Base-by-base conservation (phyloP, 2,113 vertebrate species). In the Emydocephalus ijimae region DNA sequence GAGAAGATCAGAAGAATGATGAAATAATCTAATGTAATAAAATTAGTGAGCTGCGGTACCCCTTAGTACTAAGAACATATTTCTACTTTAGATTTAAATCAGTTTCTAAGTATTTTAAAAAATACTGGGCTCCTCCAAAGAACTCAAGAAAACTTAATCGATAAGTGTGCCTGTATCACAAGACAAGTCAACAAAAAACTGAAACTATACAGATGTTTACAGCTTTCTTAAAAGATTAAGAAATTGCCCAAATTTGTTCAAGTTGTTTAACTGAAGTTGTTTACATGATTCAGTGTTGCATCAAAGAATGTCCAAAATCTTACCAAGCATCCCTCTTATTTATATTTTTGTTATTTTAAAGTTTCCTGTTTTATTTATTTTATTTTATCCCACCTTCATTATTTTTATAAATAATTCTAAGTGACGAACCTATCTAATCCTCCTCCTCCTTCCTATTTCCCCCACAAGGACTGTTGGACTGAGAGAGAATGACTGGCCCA, bases 11-110 rank as follows among this genome's bases (percentile, higher is more conserved):
- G 10, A 87, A 45, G 15, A n/a, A 0, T 0, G 23, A 9, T 50
- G 21, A 21, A 81, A 24, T 94, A 88, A 14, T 92, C 89, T 89
- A 94, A 87, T 89, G 57, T 64, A 54, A 64, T 3, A 90, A 81
- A 3, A 3, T 55, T 34, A 5, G 1, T 87, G 45, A 24, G 45
- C 23, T 29, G 92, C 14, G 94, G 59, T 23, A 91, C 6, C 11
- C 85, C 45, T 90, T 43, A 93, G 88, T 89, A 85, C 20, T 48
- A 81, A 0, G 4, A 21, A 29, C 14, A 29, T 56, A 56, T 85
- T 26, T 43, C n/a, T 23, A 43, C 10, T 43, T 55, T n/a, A 39
- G 0, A 15, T 54, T 81, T 90, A 74, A 24, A 55, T 54, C 50
- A 90, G 3, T 20, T 39, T 90, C 34, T 34, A 81, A 85, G 34